Evolutionary conservation across 2,797 vertebrate species (phyloP).

Genomic region (Pelodytes ibericus): DNA sequence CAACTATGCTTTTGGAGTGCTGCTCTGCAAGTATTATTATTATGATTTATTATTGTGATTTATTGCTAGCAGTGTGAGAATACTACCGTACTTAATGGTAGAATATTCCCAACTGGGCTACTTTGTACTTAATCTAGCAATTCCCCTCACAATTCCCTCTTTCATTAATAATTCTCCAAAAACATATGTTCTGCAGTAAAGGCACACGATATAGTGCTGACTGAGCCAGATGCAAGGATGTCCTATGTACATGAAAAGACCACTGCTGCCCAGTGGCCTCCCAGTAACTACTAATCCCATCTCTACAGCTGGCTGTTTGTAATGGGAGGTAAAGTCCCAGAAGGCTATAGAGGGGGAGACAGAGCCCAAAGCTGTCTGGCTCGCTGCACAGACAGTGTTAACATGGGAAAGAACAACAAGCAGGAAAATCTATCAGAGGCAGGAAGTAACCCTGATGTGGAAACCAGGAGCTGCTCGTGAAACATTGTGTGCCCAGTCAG

Average conservation of each 20-base stretch:
- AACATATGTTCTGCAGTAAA: background rate
- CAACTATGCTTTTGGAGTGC: no score
- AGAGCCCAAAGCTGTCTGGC: background rate
- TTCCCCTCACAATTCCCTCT: no score
- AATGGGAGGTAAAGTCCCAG: background rate
- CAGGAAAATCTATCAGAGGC: slow-evolving; percentile 44
- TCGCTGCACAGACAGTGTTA: slow-evolving; percentile 14
- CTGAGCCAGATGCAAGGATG: no score
- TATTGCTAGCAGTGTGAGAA: no score
- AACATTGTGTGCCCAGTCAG: slow-evolving; percentile 7
- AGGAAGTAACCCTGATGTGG: slow-evolving; percentile 38
- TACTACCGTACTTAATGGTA: no score
- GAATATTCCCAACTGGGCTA: no score
- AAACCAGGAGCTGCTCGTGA: slow-evolving; percentile 32
- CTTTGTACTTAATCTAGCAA: no score
- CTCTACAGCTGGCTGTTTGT: background rate
- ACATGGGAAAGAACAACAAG: background rate
- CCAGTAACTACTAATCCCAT: background rate
- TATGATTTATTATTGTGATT: no score
- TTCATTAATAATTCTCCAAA: no score
- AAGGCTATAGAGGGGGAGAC: background rate
- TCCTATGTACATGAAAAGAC: no score
- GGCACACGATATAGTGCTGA: background rate
- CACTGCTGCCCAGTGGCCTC: background rate
- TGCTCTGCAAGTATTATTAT: no score